Conservation (phyloP, 1,140 invertebrate genomes). For the Lepidotrigona ventralis region DNA sequence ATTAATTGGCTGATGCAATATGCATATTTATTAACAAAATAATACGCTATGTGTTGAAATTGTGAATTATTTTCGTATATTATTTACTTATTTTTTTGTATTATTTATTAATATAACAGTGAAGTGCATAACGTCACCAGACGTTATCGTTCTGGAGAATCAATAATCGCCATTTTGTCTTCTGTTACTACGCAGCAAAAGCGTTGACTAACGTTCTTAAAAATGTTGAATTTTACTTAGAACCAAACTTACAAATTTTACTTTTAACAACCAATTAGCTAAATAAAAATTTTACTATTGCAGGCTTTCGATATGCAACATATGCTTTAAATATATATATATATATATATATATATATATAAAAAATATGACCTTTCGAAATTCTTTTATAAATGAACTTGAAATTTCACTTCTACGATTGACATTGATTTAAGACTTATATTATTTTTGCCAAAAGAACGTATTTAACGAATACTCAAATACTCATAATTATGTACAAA, state of each 20-base stretch:
- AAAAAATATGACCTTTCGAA: not conserved
- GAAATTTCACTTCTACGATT: not conserved
- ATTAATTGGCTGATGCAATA: not conserved
- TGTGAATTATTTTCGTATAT: not conserved
- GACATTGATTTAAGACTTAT: not conserved
- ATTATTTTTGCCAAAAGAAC: not conserved
- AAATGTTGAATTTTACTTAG: not conserved
- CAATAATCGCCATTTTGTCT: conserved; percentile 48
- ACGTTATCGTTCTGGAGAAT: conserved; percentile 7
- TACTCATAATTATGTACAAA: not conserved
- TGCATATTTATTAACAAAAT: not conserved
- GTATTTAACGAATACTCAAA: not conserved
- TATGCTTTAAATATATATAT: too few relatives aligned
- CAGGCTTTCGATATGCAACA: too few relatives aligned
- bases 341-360: too few relatives aligned
- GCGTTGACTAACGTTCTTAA: not conserved
- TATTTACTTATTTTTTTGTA: not conserved
- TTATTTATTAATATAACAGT: not conserved
- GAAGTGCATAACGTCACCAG: not conserved
- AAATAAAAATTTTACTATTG: not conserved
- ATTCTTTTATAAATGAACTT: conserved; percentile 8
- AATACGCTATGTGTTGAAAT: not conserved
- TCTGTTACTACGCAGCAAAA: conserved; percentile 15
- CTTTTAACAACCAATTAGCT: too few relatives aligned
- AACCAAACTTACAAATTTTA: too few relatives aligned